A percentile compares a stretch with the other conserved stretches of the same genome.
Conservation (phyloP, 2,888 invertebrate species). For the Deilephila elpenor region DNA sequence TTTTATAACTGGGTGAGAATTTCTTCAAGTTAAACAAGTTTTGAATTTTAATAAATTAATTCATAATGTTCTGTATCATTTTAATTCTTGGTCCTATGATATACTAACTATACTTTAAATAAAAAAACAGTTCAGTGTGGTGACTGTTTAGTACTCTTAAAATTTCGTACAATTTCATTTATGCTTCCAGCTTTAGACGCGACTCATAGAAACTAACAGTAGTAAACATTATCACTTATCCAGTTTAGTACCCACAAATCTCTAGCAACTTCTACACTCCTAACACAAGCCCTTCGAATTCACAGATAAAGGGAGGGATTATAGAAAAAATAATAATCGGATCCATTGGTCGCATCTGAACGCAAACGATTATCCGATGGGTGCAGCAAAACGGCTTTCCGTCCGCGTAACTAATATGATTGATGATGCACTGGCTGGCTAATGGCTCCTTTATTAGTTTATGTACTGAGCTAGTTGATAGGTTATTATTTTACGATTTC, state of each 20-base stretch:
- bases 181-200: too few species aligned
- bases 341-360: constrained; percentile 50
- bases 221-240: too few species aligned
- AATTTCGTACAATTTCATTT: too few species aligned
- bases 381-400: constrained; percentile 54
- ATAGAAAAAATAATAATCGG: constrained; percentile 46
- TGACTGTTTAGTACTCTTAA: too few species aligned
- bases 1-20: neutral
- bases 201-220: too few species aligned
- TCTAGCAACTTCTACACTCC: neutral
- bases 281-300: neutral
- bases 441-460: constrained; percentile 27
- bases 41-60: too few species aligned
- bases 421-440: constrained; percentile 17
- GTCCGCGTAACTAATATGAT: constrained; percentile 57
- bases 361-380: constrained; percentile 40
- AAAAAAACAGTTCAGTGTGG: too few species aligned
- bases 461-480: constrained; percentile 23
- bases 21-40: too few species aligned
- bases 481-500: constrained; percentile 20
- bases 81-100: too few species aligned
- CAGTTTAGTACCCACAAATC: neutral
- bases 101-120: too few species aligned
- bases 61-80: too few species aligned
- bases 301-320: neutral